Evolutionary conservation across 2,113 vertebrate genomes (phyloP).

Genomic region (Grallaria varia): DNA sequence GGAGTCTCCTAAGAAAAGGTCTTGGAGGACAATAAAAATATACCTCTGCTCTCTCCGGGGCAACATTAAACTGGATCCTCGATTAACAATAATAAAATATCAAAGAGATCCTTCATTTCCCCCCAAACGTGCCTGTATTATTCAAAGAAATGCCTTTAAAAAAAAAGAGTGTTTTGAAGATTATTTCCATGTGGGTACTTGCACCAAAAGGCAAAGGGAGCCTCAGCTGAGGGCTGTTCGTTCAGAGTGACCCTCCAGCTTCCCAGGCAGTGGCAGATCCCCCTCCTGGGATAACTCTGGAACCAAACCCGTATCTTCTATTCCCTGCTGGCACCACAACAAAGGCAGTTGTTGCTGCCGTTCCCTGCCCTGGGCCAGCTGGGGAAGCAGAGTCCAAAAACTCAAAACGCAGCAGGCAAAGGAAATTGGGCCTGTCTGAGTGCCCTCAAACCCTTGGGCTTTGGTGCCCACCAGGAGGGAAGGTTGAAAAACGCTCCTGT

Average conservation of each 20-base stretch:
- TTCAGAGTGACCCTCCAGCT: not conserved
- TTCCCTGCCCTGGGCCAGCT: not conserved
- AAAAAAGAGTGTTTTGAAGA: not conserved
- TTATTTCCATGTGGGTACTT: not conserved
- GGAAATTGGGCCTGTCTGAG: not conserved
- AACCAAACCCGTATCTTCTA: not conserved
- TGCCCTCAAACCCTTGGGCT: not conserved
- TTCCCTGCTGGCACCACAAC: not conserved
- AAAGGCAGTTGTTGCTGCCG: not conserved
- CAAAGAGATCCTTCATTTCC: not conserved
- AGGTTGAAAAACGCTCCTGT: not conserved
- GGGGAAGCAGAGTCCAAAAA: not conserved
- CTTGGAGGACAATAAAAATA: not conserved
- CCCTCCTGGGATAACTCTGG: not conserved
- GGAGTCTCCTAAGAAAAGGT: not conserved
- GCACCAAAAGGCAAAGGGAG: not conserved
- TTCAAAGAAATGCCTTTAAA: not conserved
- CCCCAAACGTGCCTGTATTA: not conserved
- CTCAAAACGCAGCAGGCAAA: not conserved
- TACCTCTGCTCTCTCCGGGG: not conserved
- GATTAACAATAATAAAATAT: not conserved
- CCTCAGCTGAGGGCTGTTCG: not conserved
- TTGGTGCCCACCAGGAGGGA: not conserved
- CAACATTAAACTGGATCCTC: not conserved
- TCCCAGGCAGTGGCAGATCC: rapidly evolving